phyloP scores from a whole-genome alignment of 2,888 invertebrate genomes.

The Oligia fasciuncula region DNA sequence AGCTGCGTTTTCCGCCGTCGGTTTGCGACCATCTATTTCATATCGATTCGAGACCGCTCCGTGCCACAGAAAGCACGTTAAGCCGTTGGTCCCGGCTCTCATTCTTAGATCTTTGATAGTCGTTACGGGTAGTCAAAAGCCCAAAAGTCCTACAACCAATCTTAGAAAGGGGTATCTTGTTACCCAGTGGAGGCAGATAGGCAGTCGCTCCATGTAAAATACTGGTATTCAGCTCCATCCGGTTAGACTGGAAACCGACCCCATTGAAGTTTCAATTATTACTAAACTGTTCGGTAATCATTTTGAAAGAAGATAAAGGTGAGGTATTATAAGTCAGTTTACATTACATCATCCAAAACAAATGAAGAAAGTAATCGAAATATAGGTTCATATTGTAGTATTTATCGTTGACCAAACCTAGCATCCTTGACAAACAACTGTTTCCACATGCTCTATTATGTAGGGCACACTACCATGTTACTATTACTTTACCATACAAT shows the following conservation, averaged over 20 bases:
- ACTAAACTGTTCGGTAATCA: not conserved
- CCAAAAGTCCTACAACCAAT: not conserved
- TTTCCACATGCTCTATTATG: constrained; percentile 46
- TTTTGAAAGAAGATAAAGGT: not conserved
- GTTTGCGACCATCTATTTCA: no score
- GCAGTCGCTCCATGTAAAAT: not conserved
- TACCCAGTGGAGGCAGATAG: not conserved
- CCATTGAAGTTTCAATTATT: not conserved
- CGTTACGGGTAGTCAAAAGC: no score
- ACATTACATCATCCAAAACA: not conserved
- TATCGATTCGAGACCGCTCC: not conserved
- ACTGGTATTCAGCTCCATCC: no score
- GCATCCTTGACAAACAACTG: constrained; percentile 58
- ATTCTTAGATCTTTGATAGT: no score
- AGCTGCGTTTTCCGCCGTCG: not conserved
- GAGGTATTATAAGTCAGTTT: not conserved
- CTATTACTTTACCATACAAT: not conserved
- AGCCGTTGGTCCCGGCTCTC: no score
- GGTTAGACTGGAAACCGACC: no score
- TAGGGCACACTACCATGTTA: constrained; percentile 40
- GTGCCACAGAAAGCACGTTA: not conserved
- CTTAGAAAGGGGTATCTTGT: not conserved
- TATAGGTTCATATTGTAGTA: constrained; percentile 36
- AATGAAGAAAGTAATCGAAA: constrained; percentile 29
- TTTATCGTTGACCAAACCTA: not conserved